Percentiles rank a stretch among this genome's conserved stretches.
phyloP scores from a whole-genome alignment of 1,140 invertebrate species.

The Drosophila serrata region DNA sequence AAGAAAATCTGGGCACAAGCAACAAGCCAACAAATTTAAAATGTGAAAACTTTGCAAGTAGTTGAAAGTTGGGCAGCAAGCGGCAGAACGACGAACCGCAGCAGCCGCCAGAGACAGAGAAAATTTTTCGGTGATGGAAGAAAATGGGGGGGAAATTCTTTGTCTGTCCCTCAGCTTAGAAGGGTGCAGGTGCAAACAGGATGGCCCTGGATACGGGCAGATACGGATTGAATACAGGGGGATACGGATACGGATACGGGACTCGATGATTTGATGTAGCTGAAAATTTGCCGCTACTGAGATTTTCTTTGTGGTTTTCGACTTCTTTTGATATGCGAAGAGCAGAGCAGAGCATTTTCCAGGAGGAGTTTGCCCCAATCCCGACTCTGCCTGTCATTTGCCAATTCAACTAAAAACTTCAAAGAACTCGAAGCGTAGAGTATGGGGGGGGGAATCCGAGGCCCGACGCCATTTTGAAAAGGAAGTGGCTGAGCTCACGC shows the following conservation, averaged over 20 bases:
- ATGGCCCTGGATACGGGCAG: conserved; percentile 35
- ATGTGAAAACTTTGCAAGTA: conserved; percentile 75
- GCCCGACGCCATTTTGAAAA: conserved; percentile 56
- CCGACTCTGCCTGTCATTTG: conserved; percentile 40
- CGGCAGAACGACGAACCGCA: conserved; percentile 66
- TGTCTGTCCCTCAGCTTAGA: conserved; percentile 36
- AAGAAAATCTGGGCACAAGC: conserved; percentile 44
- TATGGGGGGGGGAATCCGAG: conserved; percentile 2
- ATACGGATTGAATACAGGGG: conserved; percentile 19
- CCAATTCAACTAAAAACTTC: conserved; percentile 64
- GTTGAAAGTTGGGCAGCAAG: conserved; percentile 62
- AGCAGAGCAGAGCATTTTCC: conserved; percentile 48
- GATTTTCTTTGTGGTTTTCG: conserved; percentile 82
- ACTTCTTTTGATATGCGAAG: conserved; percentile 75
- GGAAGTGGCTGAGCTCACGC: conserved; percentile 32
- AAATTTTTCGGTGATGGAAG: conserved; percentile 44
- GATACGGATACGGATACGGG: conserved; percentile 52
- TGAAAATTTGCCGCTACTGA: conserved; percentile 68
- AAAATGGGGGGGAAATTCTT: conserved; percentile 50
- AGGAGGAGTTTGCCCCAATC: conserved; percentile 2
- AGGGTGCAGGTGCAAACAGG: conserved; percentile 64
- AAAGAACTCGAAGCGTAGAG: conserved; percentile 34
- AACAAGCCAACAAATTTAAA: conserved; percentile 78
- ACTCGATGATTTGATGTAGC: conserved; percentile 66
- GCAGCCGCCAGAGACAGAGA: conserved; percentile 59